Base-by-base conservation (phyloP, 1,140 invertebrate species). In the Delia radicum region DNA sequence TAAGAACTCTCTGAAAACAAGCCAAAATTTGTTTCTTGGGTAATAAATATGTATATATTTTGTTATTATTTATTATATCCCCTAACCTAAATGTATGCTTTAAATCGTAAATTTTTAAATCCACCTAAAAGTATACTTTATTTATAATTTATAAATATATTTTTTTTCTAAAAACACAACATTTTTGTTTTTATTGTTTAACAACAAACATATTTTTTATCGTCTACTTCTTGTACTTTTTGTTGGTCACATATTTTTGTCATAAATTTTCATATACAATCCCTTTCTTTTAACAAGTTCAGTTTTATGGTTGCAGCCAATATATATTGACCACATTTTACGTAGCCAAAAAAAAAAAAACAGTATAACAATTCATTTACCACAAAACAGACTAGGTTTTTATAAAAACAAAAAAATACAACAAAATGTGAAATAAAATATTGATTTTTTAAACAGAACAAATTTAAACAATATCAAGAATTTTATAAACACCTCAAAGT, bases 241-340 rank as follows among this genome's bases (percentile, higher is more conserved):
- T 63, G 46, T 74, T 65, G 65, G 69, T 75, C 74, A 75, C 74
- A 75, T 75, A 72, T 75, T 75, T 72, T 75, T 75, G 74, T 71
- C 65, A 75, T 75, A 75, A 75, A 75, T 75, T 75, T 67, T 55
- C 42, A 75, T 69, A 33, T 69, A 24, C 65, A 55, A 7, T 55
- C 65, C 65, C 31, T 69, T 69, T 21, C 8, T 18, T 18, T 21
- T 55, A 21, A 55, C 48, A 28, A 28, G 62, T 65, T 63, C 29
- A 33, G 65, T n/a, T 55, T 63, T 74, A 65, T 65, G 33, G 73
- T 61, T 33, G 73, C 65, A 33, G 46, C 67, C 74, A 71, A 61
- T 71, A 48, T 71, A 71, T 72, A 75, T 71, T 75, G 74, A 75
- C 74, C 74, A 27, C 74, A 75, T 61, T 75, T 75, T 75, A 75